Conservation (phyloP, 2,888 invertebrate genomes). For the Lasioglossum lativentre region DNA sequence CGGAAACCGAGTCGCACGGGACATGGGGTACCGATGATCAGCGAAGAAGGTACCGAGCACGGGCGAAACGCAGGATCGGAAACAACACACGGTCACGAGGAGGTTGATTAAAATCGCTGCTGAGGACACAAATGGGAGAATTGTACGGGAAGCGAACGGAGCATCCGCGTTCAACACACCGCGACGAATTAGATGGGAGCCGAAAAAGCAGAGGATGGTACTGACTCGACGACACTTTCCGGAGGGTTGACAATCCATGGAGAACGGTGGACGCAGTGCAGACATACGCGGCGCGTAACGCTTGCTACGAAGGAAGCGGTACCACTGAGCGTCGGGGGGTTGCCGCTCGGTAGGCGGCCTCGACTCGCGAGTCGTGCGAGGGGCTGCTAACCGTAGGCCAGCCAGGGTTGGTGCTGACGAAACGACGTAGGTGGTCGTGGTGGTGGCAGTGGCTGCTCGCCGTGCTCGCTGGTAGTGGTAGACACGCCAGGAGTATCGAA, state of each 20-base stretch:
- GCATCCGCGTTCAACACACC: not conserved
- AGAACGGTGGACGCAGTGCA: constrained; percentile 33
- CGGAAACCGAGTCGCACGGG: not conserved
- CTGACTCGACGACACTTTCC: constrained; percentile 22
- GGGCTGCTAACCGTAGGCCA: constrained; percentile 55
- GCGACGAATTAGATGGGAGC: not conserved
- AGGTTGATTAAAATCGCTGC: not conserved
- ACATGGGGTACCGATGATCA: not conserved
- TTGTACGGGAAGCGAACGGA: not conserved
- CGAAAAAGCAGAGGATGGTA: not conserved
- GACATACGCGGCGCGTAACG: constrained; percentile 60
- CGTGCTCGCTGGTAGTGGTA: constrained; percentile 40
- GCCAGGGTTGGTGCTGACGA: constrained; percentile 47
- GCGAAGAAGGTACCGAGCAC: not conserved
- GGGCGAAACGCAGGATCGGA: not conserved
- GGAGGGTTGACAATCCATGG: constrained; percentile 18
- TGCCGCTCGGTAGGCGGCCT: constrained; percentile 70
- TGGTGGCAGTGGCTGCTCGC: constrained; percentile 15
- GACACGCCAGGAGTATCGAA: constrained; percentile 57
- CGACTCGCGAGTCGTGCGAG: constrained; percentile 46
- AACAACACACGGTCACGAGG: not conserved
- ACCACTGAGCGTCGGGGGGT: constrained; percentile 78
- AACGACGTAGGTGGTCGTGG: constrained; percentile 33
- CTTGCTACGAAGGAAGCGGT: constrained; percentile 80
- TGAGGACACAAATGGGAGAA: not conserved